A percentile compares a stretch with the other conserved stretches of the same genome.
Conservation (phyloP, 2,888 invertebrate species). For the Notodonta dromedarius region DNA sequence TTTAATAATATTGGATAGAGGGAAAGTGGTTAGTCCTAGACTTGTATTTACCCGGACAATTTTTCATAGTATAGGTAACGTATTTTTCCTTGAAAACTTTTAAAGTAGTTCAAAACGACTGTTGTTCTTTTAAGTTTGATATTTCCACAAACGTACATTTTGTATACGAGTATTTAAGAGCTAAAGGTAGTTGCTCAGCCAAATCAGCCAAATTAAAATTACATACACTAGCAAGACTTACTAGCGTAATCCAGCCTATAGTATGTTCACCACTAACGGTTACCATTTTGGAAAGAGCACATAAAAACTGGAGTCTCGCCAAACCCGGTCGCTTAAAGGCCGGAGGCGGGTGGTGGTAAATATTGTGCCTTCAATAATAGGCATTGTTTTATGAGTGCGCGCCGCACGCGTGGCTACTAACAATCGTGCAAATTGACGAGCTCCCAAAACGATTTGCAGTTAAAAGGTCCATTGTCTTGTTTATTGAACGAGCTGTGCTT, state of each 20-base stretch:
- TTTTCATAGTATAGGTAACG: background rate
- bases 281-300: background rate
- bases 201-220: too few species aligned
- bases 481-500: conserved; percentile 2
- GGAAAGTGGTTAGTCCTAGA: conserved; percentile 4
- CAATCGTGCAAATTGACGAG: conserved; percentile 30
- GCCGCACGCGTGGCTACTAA: conserved; percentile 31
- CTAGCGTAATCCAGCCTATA: too few species aligned
- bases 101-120: background rate
- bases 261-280: too few species aligned
- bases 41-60: background rate
- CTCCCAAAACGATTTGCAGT: conserved; percentile 10
- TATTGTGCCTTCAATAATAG: conserved; percentile 57
- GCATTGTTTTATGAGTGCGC: conserved; percentile 52
- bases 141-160: too few species aligned
- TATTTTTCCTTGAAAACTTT: too few species aligned
- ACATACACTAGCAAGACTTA: too few species aligned
- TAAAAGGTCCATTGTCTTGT: conserved; percentile 3
- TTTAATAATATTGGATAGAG: conserved; percentile 18
- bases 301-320: conserved; percentile 63
- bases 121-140: too few species aligned
- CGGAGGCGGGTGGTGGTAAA: conserved; percentile 59
- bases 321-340: conserved; percentile 54
- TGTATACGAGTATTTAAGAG: too few species aligned
- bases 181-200: too few species aligned